phyloP scores from a whole-genome alignment of 2,888 invertebrate species.

The Hypolimnas misippus region DNA sequence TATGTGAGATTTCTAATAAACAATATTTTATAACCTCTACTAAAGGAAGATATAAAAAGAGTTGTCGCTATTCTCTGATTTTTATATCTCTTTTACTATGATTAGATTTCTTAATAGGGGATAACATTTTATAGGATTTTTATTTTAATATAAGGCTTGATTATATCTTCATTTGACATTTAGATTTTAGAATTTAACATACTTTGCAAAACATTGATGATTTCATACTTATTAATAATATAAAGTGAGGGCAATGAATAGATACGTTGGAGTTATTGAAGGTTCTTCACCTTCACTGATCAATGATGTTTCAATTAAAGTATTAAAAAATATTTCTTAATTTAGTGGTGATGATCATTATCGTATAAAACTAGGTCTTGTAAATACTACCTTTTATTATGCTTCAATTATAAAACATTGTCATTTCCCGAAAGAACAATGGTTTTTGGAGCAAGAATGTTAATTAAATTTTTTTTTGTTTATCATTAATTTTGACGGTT shows the following conservation, averaged over 20 bases:
- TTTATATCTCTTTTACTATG: background rate
- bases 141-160: too few relatives aligned
- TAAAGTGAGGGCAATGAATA: background rate
- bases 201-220: conserved; percentile 4
- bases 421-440: too few relatives aligned
- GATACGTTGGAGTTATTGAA: background rate
- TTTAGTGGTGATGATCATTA: too few relatives aligned
- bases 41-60: background rate
- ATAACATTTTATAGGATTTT: background rate
- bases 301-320: background rate
- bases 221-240: background rate
- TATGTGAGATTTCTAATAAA: background rate
- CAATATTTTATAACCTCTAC: too few relatives aligned
- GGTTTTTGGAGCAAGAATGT: too few relatives aligned
- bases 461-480: too few relatives aligned
- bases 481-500: too few relatives aligned
- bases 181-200: background rate
- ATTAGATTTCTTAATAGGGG: conserved; percentile 1
- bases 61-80: background rate
- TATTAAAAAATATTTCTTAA: background rate
- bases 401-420: too few relatives aligned
- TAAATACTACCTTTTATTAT: too few relatives aligned
- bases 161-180: background rate
- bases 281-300: background rate
- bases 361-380: too few relatives aligned